Base-by-base conservation (phyloP, 2,797 vertebrate species). In the Capromys pilorides region DNA sequence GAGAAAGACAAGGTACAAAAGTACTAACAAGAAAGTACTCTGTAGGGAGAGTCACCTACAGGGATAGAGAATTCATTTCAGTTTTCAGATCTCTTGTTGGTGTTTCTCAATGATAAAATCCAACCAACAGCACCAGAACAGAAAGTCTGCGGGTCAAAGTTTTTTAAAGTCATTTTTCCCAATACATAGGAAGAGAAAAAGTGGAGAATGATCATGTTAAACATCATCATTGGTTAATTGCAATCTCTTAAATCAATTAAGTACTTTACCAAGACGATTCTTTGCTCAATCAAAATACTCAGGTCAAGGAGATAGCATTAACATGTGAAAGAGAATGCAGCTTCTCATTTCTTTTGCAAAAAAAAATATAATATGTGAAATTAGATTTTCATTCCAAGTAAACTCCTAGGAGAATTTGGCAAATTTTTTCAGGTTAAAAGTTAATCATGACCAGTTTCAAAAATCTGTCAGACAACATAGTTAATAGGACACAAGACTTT, bases 361-460 rank as follows among this genome's bases (percentile, higher is more conserved):
- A 90, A 19, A 93, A 92, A 24, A 88, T 49, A 87, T 82, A 92
- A 39, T 75, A 33, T 45, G 12, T 28, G 36, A 12, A 39, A 91
- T 96, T 77, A 22, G 62, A 84, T 71, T 93, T 64, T 94, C 87
- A 90, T 92, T 92, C 59, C 79, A 95, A 85, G 93, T 96, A 95
- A 95, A 96, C 93, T 94, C 91, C 89, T 95, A 49, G 69, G 88
- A 92, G 92, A 64, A 86, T 94, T 90, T 94, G 77, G 11, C 69
- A 93, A 96, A 86, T 91, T 71, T 90, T 82, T 57, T 54, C 33
- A 81, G 95, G 95, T 95, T 90, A 95, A 96, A 96, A 96, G 96
- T 96, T 97, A 96, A 96, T 96, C 88, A 73, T 94, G 77, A 82
- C 49, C 61, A 82, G 91, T 94, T 85, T 96, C 93, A 88, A 84